These are phyloP conservation scores for Nomada goodeniana DNA, from an alignment of 2,888 invertebrate genomes.

Conservation along the genomic window DNA sequence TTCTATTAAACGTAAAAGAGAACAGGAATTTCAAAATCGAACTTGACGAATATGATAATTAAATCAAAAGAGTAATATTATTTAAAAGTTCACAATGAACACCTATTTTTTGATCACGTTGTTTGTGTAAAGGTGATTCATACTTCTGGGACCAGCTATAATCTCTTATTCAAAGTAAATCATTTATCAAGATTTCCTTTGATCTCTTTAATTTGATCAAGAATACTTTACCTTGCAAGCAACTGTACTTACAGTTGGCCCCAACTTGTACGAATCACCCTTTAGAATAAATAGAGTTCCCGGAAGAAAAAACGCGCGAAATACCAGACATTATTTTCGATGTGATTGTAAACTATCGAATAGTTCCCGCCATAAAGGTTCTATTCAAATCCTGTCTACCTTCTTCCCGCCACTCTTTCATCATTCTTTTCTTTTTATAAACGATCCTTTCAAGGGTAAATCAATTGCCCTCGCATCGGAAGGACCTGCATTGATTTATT, in stretches of 20 bases:
- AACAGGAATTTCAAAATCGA: constrained; percentile 20
- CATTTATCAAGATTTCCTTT: not conserved
- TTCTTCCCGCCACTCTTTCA: constrained; percentile 50
- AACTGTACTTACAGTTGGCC: not conserved
- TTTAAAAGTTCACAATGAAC: constrained; percentile 40
- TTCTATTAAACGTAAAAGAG: constrained; percentile 34
- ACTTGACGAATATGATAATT: constrained; percentile 35
- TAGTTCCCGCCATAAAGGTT: constrained; percentile 22
- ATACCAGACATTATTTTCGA: constrained; percentile 11
- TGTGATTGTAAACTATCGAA: constrained; percentile 13
- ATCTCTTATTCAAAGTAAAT: not conserved
- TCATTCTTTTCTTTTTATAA: not conserved
- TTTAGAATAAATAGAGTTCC: constrained; percentile 38
- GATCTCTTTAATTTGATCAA: not conserved
- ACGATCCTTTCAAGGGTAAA: constrained; percentile 21
- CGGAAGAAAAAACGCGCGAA: constrained; percentile 37
- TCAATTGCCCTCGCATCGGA: not conserved
- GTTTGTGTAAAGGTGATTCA: constrained; percentile 30
- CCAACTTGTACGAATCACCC: constrained; percentile 26
- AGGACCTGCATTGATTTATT: constrained; percentile 42
- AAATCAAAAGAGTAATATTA: constrained; percentile 58
- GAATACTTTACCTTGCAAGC: not conserved
- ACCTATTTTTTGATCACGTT: constrained; percentile 42
- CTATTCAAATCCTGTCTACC: constrained; percentile 11
- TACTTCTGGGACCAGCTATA: not conserved